Evolutionary conservation across 2,888 invertebrate species (phyloP).

Genomic region (Caenorhabditis becei): DNA sequence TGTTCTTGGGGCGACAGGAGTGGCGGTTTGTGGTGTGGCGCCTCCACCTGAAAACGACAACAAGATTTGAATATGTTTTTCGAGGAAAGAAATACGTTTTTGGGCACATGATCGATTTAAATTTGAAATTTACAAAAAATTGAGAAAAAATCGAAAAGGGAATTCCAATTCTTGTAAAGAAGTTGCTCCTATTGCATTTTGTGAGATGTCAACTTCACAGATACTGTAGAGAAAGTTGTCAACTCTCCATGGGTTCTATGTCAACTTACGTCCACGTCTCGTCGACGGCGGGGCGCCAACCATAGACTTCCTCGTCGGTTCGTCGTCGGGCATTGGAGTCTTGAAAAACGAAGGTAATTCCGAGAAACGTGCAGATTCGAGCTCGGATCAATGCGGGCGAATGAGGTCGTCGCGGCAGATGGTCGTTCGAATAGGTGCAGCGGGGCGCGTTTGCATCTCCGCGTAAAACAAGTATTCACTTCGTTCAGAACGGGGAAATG

Average conservation of each 20-base stretch:
- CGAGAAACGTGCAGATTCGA: not conserved
- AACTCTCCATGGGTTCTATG: too few relatives aligned
- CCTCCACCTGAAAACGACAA: constrained; percentile 19
- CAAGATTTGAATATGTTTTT: not conserved
- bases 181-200: too few relatives aligned
- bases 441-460: constrained; percentile 31
- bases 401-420: constrained; percentile 1
- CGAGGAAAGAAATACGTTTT: not conserved
- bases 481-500: not conserved
- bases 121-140: too few relatives aligned
- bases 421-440: constrained; percentile 26
- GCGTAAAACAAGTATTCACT: not conserved
- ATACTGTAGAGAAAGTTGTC: too few relatives aligned
- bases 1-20: constrained; percentile 26
- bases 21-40: constrained; percentile 46
- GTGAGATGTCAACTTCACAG: too few relatives aligned
- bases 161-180: too few relatives aligned
- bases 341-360: not conserved
- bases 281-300: constrained; percentile 65
- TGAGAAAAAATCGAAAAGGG: too few relatives aligned
- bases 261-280: constrained; percentile 41
- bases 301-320: constrained; percentile 59
- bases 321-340: constrained; percentile 57
- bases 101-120: too few relatives aligned
- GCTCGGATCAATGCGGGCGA: constrained; percentile 10